phyloP scores from a whole-genome alignment of 2,888 invertebrate species.

The Lasius fuliginosus region DNA sequence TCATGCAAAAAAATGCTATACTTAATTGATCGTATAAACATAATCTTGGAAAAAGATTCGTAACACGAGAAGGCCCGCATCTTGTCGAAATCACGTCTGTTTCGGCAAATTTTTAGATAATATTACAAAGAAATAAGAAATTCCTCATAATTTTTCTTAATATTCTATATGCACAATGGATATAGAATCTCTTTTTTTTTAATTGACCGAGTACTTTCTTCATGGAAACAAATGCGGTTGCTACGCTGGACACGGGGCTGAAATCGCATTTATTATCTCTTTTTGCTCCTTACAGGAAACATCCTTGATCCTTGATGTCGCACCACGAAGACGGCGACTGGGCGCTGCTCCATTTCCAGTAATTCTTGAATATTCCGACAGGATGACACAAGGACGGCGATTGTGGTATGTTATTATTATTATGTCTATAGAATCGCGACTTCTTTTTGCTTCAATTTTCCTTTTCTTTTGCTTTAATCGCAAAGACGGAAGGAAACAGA shows the following conservation, averaged over 20 bases:
- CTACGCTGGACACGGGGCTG: too few relatives aligned
- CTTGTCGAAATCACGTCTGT: too few relatives aligned
- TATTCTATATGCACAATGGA: too few relatives aligned
- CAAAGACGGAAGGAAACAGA: not conserved
- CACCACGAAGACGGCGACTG: not conserved
- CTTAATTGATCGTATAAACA: slow-evolving; percentile 1
- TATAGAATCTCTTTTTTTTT: too few relatives aligned
- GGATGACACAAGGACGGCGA: not conserved
- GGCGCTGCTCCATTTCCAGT: not conserved
- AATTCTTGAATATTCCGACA: not conserved
- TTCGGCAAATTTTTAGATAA: too few relatives aligned
- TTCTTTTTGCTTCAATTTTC: not conserved
- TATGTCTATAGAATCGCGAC: not conserved
- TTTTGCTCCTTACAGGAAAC: slow-evolving; percentile 50
- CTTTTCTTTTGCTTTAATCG: not conserved
- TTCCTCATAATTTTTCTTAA: too few relatives aligned
- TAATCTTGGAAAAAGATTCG: not conserved
- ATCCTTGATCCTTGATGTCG: slow-evolving; percentile 51
- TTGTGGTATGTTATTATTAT: too few relatives aligned
- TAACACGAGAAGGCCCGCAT: too few relatives aligned
- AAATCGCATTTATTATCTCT: not conserved
- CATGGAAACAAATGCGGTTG: not conserved
- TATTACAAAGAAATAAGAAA: too few relatives aligned
- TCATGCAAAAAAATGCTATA: too few relatives aligned
- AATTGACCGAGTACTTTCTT: too few relatives aligned